These are phyloP conservation scores for Scomberomorus guttatus DNA, from an alignment of 2,797 vertebrate genomes.

Conservation along the genomic window DNA sequence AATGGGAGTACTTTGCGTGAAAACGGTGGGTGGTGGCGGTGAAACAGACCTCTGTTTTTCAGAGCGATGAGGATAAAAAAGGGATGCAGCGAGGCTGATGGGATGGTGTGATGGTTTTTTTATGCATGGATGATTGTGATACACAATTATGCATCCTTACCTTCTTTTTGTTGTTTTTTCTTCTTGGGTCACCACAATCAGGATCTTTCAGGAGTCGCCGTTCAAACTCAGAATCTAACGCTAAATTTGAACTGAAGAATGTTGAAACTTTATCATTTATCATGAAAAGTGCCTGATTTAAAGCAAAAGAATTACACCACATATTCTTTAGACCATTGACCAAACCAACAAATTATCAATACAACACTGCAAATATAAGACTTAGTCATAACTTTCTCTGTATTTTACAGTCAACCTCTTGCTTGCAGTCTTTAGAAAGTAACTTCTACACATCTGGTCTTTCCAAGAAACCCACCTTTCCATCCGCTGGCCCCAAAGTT, in stretches of 20 bases:
- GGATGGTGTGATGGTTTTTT: slow-evolving; percentile 53
- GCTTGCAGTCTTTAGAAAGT: slow-evolving; percentile 32
- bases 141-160: slow-evolving; percentile 67
- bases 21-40: slow-evolving; percentile 35
- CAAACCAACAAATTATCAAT: slow-evolving; percentile 20
- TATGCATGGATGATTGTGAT: slow-evolving; percentile 66
- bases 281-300: slow-evolving; percentile 12
- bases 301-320: slow-evolving; percentile 12
- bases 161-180: slow-evolving; percentile 49
- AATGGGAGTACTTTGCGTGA: slow-evolving; percentile 49
- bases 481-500: slow-evolving; percentile 43
- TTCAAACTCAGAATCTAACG: slow-evolving; percentile 30
- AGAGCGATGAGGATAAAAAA: slow-evolving; percentile 61
- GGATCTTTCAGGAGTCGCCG: slow-evolving; percentile 16
- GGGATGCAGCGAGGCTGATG: slow-evolving; percentile 51
- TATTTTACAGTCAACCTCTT: slow-evolving; percentile 42
- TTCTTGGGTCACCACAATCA: neutral
- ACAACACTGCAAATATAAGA: slow-evolving; percentile 26
- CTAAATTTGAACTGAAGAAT: slow-evolving; percentile 23
- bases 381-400: slow-evolving; percentile 39
- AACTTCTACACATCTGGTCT: slow-evolving; percentile 42
- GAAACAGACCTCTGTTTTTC: slow-evolving; percentile 48
- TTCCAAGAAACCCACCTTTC: slow-evolving; percentile 61
- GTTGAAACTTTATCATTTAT: neutral
- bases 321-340: slow-evolving; percentile 16